phyloP scores from a whole-genome alignment of 92 coral and sea anemone genomes.

The Zoanthus gigantus region DNA sequence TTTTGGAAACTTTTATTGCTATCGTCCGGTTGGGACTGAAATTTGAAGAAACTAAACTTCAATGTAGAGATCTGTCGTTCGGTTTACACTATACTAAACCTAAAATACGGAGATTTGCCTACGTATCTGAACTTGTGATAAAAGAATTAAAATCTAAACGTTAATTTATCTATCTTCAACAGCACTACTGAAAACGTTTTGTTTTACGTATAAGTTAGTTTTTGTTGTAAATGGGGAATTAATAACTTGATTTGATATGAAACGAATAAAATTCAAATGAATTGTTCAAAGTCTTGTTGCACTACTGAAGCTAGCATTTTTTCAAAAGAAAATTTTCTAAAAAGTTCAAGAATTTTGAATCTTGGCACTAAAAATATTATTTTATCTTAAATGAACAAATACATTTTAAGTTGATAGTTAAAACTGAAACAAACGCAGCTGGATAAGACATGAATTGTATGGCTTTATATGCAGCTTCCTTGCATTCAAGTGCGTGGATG shows the following conservation, averaged over 20 bases:
- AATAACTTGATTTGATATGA: background rate
- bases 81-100: background rate
- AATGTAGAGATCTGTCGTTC: background rate
- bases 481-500: background rate
- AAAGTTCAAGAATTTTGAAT: background rate
- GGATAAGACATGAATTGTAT: background rate
- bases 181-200: background rate
- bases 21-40: background rate
- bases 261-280: background rate
- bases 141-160: background rate
- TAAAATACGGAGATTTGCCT: background rate
- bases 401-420: too few relatives aligned
- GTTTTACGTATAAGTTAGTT: background rate
- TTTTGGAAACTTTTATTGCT: background rate
- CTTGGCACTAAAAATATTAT: background rate
- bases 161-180: background rate
- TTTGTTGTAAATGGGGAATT: background rate
- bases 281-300: background rate
- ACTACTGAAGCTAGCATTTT: background rate
- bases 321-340: background rate
- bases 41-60: background rate
- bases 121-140: background rate
- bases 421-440: background rate
- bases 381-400: background rate
- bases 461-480: background rate